A percentile compares a stretch with the other conserved stretches of the same genome.
Evolutionary conservation across 2,888 invertebrate genomes (phyloP).

Genomic region (Pemphredon lugubris): DNA sequence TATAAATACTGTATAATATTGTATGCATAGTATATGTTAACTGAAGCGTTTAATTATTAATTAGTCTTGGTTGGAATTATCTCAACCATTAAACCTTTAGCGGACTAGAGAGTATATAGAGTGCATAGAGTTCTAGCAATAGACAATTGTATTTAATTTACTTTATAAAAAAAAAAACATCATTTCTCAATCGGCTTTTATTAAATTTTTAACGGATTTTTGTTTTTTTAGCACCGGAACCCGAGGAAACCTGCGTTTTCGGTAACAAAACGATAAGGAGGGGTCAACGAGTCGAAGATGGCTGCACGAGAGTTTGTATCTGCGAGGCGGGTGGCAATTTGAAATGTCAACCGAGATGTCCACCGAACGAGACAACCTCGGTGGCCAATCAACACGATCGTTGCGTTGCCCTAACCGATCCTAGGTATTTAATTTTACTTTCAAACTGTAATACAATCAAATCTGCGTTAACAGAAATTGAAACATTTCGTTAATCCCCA

Average conservation of each 20-base stretch:
- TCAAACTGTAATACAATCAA: background rate
- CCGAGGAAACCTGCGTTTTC: slow-evolving; percentile 84
- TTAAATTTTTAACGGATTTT: background rate
- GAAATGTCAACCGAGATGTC: slow-evolving; percentile 87
- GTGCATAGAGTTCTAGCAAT: no score
- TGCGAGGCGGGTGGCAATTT: slow-evolving; percentile 89
- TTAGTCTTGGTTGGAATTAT: no score
- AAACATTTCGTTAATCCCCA: no score
- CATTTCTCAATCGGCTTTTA: no score
- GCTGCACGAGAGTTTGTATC: slow-evolving; percentile 90
- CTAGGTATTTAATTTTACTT: slow-evolving; percentile 79
- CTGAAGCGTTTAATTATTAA: no score
- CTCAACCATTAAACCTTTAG: no score
- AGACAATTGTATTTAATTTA: no score
- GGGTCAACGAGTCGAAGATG: slow-evolving; percentile 89
- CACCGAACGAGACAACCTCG: slow-evolving; percentile 75
- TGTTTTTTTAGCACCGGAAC: slow-evolving; percentile 70
- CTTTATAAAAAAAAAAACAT: no score
- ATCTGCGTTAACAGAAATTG: no score
- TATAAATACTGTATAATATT: no score
- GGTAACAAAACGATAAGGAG: slow-evolving; percentile 88
- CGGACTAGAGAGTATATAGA: no score
- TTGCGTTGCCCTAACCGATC: slow-evolving; percentile 91
- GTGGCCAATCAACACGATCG: slow-evolving; percentile 84
- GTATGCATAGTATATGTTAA: no score